phyloP scores from a whole-genome alignment of 2,888 invertebrate genomes.

The Parapristionchus giblindavisi region DNA sequence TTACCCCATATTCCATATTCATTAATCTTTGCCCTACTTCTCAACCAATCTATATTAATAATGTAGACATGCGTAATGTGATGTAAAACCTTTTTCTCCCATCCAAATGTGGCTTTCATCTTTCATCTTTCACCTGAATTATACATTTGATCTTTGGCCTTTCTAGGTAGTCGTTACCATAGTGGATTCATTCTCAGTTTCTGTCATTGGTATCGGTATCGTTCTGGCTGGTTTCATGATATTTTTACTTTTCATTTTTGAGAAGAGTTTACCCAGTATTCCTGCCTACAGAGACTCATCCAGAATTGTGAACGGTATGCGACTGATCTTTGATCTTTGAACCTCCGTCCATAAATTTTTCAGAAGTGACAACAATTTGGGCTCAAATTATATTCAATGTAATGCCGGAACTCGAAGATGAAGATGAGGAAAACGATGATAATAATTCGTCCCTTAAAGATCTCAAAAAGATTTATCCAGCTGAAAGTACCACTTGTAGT shows the following conservation, averaged over 20 bases:
- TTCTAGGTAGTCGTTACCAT: constrained; percentile 55
- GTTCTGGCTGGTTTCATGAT: constrained; percentile 42
- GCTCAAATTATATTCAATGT: constrained; percentile 58
- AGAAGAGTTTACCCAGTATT: constrained; percentile 41
- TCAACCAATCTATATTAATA: too few relatives aligned
- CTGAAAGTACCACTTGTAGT: too few relatives aligned
- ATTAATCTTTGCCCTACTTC: too few relatives aligned
- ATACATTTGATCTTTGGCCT: too few relatives aligned
- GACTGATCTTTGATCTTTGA: too few relatives aligned
- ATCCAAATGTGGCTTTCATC: too few relatives aligned
- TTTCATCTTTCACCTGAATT: too few relatives aligned
- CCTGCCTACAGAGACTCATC: constrained; percentile 33
- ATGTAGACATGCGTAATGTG: too few relatives aligned
- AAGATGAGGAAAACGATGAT: constrained; percentile 59
- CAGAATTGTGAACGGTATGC: constrained; percentile 44
- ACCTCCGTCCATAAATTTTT: constrained; percentile 7
- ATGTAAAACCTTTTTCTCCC: too few relatives aligned
- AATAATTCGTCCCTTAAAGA: too few relatives aligned
- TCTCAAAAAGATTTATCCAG: too few relatives aligned
- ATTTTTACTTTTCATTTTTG: constrained; percentile 46
- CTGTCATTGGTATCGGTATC: constrained; percentile 44
- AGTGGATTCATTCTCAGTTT: constrained; percentile 52
- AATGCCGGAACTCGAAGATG: constrained; percentile 46
- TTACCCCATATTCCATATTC: too few relatives aligned
- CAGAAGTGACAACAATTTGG: constrained; percentile 48